A percentile compares a stretch with the other conserved stretches of the same genome.
phyloP scores from a whole-genome alignment of 2,113 vertebrate species.

The Brienomyrus brachyistius region DNA sequence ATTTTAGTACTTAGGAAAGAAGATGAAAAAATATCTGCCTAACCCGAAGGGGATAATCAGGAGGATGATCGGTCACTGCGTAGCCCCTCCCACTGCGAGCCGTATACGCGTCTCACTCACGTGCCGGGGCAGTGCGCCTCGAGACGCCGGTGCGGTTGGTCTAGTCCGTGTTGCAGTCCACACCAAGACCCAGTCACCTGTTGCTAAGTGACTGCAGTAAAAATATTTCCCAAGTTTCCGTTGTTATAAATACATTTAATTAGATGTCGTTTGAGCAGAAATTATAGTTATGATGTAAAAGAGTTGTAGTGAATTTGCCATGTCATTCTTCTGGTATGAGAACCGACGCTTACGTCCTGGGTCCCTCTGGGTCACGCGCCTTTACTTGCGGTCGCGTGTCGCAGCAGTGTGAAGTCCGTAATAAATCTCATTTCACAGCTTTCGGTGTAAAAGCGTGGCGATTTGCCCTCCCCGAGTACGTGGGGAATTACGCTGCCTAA shows the following conservation, averaged over 20 bases:
- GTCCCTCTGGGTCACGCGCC: neutral
- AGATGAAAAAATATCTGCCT: neutral
- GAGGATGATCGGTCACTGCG: too few relatives aligned
- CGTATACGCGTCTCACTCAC: neutral
- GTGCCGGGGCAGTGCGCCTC: neutral
- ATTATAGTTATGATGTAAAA: conserved; percentile 25
- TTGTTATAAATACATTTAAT: conserved; percentile 43
- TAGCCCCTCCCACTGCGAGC: neutral
- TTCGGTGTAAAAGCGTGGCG: conserved; percentile 30
- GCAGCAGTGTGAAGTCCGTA: neutral
- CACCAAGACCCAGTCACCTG: conserved; percentile 71
- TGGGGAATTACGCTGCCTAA: conserved; percentile 15
- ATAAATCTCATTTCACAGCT: conserved; percentile 26
- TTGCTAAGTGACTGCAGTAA: conserved; percentile 71
- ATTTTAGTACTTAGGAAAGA: neutral
- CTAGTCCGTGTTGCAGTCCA: conserved; percentile 56
- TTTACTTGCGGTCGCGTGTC: neutral
- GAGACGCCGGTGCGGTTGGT: conserved; percentile 58
- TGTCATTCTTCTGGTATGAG: conserved; percentile 21
- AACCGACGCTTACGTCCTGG: conserved; percentile 11
- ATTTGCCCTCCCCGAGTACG: conserved; percentile 21
- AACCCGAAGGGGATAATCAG: neutral
- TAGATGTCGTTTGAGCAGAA: conserved; percentile 33
- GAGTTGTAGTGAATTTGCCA: conserved; percentile 20
- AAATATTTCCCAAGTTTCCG: conserved; percentile 72